Percentiles rank a stretch among this genome's conserved stretches.
phyloP scores from a whole-genome alignment of 2,113 vertebrate species.

The Mastomys coucha region DNA sequence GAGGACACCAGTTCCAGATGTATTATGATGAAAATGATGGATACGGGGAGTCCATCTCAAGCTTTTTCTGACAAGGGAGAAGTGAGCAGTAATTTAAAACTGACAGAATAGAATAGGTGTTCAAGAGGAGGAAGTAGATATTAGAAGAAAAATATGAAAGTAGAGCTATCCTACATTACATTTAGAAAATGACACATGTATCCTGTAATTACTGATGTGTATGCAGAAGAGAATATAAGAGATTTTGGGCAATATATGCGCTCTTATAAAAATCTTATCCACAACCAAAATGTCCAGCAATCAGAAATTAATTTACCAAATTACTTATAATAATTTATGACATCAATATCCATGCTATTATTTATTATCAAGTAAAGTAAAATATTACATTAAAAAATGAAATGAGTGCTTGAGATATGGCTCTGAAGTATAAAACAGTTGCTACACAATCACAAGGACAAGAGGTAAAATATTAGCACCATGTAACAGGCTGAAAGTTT shows the following conservation, averaged over 20 bases:
- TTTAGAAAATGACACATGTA: background rate
- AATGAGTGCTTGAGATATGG: background rate
- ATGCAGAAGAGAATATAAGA: background rate
- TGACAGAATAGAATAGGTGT: background rate
- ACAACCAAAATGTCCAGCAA: background rate
- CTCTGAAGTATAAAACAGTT: background rate
- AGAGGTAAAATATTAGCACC: background rate
- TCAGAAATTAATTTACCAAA: background rate
- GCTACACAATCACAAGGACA: background rate
- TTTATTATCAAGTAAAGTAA: background rate
- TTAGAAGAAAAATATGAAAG: background rate
- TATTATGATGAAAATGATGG: background rate
- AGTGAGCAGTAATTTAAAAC: background rate
- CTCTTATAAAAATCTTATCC: background rate
- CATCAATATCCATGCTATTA: background rate
- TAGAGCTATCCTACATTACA: background rate
- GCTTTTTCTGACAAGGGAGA: background rate
- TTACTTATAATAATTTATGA: background rate
- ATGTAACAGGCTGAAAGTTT: background rate
- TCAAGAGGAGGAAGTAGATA: background rate
- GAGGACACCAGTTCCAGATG: background rate
- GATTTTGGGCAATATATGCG: background rate
- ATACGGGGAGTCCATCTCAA: background rate
- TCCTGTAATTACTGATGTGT: background rate
- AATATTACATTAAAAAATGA: constrained; percentile 38